phyloP scores from a whole-genome alignment of 92 coral and sea anemone genomes.

The Parazoanthus atlanticus region DNA sequence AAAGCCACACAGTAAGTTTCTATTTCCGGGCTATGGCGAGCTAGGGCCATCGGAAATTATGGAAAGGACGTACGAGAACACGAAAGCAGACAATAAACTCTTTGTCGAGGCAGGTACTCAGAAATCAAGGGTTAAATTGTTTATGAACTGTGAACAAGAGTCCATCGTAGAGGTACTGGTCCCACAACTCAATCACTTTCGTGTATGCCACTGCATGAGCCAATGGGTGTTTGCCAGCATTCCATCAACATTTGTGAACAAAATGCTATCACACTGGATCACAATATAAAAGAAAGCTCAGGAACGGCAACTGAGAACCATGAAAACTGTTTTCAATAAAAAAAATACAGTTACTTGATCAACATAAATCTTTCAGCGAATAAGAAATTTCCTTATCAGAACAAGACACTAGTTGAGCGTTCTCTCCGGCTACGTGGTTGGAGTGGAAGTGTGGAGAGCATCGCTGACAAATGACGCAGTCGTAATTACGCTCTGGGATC shows the following conservation, averaged over 20 bases:
- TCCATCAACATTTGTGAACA: constrained; percentile 37
- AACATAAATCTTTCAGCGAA: too few relatives aligned
- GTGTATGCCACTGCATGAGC: constrained; percentile 60
- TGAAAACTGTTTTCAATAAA: background rate
- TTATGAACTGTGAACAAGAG: constrained; percentile 43
- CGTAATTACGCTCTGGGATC: too few relatives aligned
- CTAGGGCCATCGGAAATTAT: background rate
- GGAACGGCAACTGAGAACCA: constrained; percentile 35
- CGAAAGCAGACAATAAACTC: constrained; percentile 24
- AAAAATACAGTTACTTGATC: too few relatives aligned
- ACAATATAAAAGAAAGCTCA: constrained; percentile 48
- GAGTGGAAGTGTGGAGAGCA: too few relatives aligned
- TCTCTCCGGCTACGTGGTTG: too few relatives aligned
- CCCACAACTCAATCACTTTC: constrained; percentile 46
- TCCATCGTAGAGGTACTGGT: constrained; percentile 38
- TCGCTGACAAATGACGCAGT: too few relatives aligned
- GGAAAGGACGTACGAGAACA: constrained; percentile 6
- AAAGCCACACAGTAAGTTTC: constrained; percentile 36
- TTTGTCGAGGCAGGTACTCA: constrained; percentile 41
- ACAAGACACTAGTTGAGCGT: too few relatives aligned
- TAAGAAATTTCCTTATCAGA: too few relatives aligned
- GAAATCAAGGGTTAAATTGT: constrained; percentile 43
- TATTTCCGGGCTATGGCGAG: background rate
- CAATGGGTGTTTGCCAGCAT: constrained; percentile 60
- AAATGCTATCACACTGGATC: constrained; percentile 44